Evolutionary conservation across 2,888 invertebrate species (phyloP), one percentile per base, ranked within the genome.

Genomic region (Polydrusus cervinus): DNA sequence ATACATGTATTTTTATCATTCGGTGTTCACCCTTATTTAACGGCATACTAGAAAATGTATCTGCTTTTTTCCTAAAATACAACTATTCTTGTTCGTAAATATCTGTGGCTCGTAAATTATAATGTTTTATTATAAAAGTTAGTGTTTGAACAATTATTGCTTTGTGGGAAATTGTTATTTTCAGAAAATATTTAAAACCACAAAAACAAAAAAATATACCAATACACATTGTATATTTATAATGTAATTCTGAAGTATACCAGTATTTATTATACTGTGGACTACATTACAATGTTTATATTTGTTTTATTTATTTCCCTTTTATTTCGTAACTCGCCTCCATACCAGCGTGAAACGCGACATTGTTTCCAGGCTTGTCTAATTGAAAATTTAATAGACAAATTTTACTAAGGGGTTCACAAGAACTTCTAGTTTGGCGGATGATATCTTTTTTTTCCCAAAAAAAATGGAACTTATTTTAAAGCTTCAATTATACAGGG

Each of bases 151-250:
- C 87, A 87, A 83, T 83, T 87, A 84, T 84, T 87, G 88, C 88
- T 88, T 87, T 88, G 88, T 88, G 88, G 88, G 88, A 88, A 88
- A 88, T 88, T 88, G 88, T 88, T 88, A 88, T 88, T 88, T 88
- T 88, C 87, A 88, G 88, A 88, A 87, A 88, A 88, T 88, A 88
- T 88, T 87, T 87, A 87, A 87, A 87, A 87, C 85, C 85, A 86
- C 85, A 86, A 86, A 87, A 86, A 87, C 86, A 85, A 85, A 60
- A 53, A 85, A 85, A 86, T 87, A 87, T 86, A 87, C 86, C 86
- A 86, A 75, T 88, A 88, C 87, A 88, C 87, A 88, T 88, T 88
- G 88, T 88, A 88, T 88, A 88, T 88, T 88, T 88, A 88, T 88
- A 88, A 88, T 88, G 88, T 88, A 88, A 87, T 88, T 88, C 88